These are phyloP conservation scores for Myiozetetes cayanensis DNA, from an alignment of 2,113 vertebrate genomes.

Conservation along the genomic window DNA sequence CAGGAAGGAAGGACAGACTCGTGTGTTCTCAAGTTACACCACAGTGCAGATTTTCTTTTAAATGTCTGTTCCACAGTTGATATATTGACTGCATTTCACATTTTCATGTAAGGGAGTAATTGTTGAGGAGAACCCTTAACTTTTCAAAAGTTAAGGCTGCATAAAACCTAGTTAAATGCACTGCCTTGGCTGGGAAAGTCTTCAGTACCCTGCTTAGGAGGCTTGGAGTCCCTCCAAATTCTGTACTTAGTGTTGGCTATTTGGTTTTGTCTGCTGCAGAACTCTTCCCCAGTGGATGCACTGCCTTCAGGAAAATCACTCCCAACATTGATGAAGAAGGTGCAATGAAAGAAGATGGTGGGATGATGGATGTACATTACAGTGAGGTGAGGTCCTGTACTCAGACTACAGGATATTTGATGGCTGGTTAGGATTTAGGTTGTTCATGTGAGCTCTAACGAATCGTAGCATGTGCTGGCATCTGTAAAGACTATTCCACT, in stretches of 20 bases:
- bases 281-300: constrained; percentile 86
- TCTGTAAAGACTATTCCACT: neutral
- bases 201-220: neutral
- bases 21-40: neutral
- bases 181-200: neutral
- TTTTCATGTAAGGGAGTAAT: neutral
- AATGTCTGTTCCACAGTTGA: neutral
- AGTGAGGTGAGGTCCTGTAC: constrained; percentile 81
- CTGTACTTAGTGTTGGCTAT: neutral
- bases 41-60: neutral
- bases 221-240: neutral
- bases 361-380: constrained; percentile 96
- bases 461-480: neutral
- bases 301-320: constrained; percentile 91
- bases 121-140: neutral
- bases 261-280: constrained; percentile 71
- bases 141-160: neutral
- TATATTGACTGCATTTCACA: neutral
- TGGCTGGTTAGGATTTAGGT: neutral
- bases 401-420: neutral
- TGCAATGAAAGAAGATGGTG: constrained; percentile 96
- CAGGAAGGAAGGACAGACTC: neutral
- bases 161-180: neutral
- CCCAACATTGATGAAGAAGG: constrained; percentile 94
- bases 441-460: neutral